Evolutionary conservation across 2,888 invertebrate species (phyloP), one percentile per base, ranked within the genome.

Genomic region (Drosophila aldrichi): DNA sequence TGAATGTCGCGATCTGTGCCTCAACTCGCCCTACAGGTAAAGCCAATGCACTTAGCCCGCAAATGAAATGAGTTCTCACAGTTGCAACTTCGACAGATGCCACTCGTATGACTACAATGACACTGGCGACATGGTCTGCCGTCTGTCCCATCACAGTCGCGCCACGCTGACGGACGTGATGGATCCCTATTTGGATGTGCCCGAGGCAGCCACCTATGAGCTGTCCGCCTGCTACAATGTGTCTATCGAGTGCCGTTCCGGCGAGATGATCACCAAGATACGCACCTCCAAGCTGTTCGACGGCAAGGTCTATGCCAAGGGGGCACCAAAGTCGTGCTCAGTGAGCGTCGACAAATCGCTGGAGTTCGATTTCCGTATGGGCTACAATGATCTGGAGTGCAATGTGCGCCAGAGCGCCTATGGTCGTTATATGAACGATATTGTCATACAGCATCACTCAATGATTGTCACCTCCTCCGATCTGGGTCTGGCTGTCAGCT

Each of bases 61-160:
- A 25, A 44, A 43, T 54, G 32, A 16, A 58, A 25, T 22, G 20
- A 38, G 16, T 69, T 59, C 74, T 77, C 65, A 74, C 76, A 62
- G 20, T 70, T 41, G 34, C 20, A 22, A 44, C 8, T 51, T 51
- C 48, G 22, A 58, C 51, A 94, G 96, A 91, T 98, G 98, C 93
- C 97, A 97, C 93, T 97, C 97, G n/a, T 98, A 97, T 93, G 98
- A 98, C 93, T 97, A 96, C 92, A 97, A 97, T 59, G 98, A 97
- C 92, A 97, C 97, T 67, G 97, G 97, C 61, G 98, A 98, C 90
- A 96, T 97, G 94, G 97, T 98, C 55, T 98, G 98, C 94, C 95
- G 98, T 83, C 95, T 98, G 54, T 97, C 97, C 85, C 98, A 98
- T 94, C 97, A 98, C 93, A 96, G 97, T 65, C 95, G 97, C 83